Evolutionary conservation across 2,113 vertebrate species (phyloP).

Genomic region (Lichenostomus cassidix): DNA sequence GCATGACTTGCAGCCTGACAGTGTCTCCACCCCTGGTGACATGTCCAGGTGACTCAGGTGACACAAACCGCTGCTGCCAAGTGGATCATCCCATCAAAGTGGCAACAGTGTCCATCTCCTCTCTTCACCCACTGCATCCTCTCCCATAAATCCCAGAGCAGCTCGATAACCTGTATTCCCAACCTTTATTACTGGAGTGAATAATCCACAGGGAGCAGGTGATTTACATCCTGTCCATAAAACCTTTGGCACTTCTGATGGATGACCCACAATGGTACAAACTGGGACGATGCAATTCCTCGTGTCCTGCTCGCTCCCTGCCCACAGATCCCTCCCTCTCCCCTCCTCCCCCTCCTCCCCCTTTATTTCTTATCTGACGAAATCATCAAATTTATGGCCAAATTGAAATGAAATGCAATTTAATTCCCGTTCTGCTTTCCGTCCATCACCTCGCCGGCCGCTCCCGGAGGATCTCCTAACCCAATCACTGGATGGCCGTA

Average conservation of each 20-base stretch:
- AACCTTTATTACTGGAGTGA: not conserved
- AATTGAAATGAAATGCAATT: conserved; percentile 80
- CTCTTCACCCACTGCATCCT: not conserved
- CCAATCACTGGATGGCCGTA: conserved; percentile 69
- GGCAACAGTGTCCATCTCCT: not conserved
- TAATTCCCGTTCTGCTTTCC: conserved; percentile 68
- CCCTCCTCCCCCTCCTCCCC: not conserved
- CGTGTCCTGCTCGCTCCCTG: not conserved
- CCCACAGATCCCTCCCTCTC: not conserved
- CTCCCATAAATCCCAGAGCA: not conserved
- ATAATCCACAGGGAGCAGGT: not conserved
- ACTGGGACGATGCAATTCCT: not conserved
- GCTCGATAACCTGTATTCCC: not conserved
- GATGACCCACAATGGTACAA: not conserved
- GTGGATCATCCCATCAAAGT: not conserved
- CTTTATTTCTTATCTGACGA: conserved; percentile 51
- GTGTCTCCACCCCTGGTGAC: not conserved
- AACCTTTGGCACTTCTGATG: conserved; percentile 18
- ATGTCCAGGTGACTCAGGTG: not conserved
- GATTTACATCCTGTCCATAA: not conserved
- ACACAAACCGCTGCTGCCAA: not conserved
- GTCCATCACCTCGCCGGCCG: conserved; percentile 65
- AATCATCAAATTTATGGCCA: conserved; percentile 73
- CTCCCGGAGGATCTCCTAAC: conserved; percentile 71
- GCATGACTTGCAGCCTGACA: not conserved